Percentiles rank a stretch among this genome's conserved stretches.
These are phyloP conservation scores for Pollenia angustigena DNA, from an alignment of 2,888 invertebrate species.

Conservation along the genomic window DNA sequence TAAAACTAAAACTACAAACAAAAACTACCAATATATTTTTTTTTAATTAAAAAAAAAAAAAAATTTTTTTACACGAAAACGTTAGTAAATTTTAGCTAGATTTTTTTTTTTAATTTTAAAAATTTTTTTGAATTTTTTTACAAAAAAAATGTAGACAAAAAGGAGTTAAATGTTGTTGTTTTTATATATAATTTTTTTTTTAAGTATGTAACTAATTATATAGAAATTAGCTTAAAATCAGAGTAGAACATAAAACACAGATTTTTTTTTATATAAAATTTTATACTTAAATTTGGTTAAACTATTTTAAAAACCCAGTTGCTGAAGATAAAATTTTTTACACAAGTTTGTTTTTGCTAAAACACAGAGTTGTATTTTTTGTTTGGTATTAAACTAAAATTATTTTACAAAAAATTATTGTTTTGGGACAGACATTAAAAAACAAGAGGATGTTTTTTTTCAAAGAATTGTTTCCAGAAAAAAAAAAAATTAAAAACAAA, in stretches of 20 bases:
- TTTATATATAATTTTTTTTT: neutral
- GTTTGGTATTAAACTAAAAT: constrained; percentile 52
- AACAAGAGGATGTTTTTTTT: constrained; percentile 66
- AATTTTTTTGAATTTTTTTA: constrained; percentile 46
- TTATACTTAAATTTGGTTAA: constrained; percentile 53
- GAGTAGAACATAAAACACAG: constrained; percentile 70
- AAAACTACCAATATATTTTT: constrained; percentile 58
- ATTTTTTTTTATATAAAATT: constrained; percentile 17
- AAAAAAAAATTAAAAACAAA: constrained; percentile 12
- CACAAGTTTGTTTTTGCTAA: constrained; percentile 59
- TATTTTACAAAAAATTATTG: constrained; percentile 60
- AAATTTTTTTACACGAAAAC: constrained; percentile 15
- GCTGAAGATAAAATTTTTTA: constrained; percentile 55
- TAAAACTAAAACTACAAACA: constrained; percentile 65
- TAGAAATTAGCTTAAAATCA: constrained; percentile 62
- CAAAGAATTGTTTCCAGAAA: constrained; percentile 41
- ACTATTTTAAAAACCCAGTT: constrained; percentile 66
- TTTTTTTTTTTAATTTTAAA: constrained; percentile 19
- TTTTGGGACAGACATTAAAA: constrained; percentile 67
- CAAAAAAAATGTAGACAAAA: constrained; percentile 2
- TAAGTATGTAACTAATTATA: constrained; percentile 53
- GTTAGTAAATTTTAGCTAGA: constrained; percentile 58
- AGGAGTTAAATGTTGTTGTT: constrained; percentile 37
- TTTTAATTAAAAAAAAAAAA: neutral
- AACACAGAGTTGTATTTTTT: constrained; percentile 51